phyloP scores from a whole-genome alignment of 1,140 invertebrate species.

The Drosophila nikananu region DNA sequence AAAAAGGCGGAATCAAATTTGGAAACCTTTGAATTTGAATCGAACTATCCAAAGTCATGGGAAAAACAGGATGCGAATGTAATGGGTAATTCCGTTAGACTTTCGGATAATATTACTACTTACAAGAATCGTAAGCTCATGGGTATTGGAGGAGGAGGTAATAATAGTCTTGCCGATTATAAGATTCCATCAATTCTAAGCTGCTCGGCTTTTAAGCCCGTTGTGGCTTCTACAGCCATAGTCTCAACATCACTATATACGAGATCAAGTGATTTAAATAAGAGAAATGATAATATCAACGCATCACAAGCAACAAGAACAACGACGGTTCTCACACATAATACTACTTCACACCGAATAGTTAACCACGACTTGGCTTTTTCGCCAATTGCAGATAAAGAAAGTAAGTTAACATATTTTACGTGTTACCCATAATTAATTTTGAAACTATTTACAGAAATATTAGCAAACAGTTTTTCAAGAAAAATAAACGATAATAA shows the following conservation, averaged over 20 bases:
- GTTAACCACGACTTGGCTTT: slow-evolving; percentile 18
- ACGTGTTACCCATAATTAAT: not conserved
- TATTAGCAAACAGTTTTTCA: not conserved
- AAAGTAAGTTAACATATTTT: slow-evolving; percentile 20
- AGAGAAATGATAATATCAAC: slow-evolving; percentile 43
- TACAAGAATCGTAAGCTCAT: slow-evolving; percentile 29
- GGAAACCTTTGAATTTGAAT: slow-evolving; percentile 86
- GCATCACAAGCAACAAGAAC: slow-evolving; percentile 85
- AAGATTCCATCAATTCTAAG: slow-evolving; percentile 67
- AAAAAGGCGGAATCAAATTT: slow-evolving; percentile 35
- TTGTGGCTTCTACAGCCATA: slow-evolving; percentile 77
- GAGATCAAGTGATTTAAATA: slow-evolving; percentile 57
- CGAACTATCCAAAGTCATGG: slow-evolving; percentile 87
- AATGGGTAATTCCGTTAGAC: slow-evolving; percentile 8
- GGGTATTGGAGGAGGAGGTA: slow-evolving; percentile 7
- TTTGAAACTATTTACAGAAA: slow-evolving; percentile 1
- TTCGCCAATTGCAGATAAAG: slow-evolving; percentile 31
- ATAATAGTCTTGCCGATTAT: slow-evolving; percentile 31
- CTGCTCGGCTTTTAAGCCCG: slow-evolving; percentile 89
- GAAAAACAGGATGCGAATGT: slow-evolving; percentile 79
- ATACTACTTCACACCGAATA: slow-evolving; percentile 44
- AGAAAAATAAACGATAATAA: slow-evolving; percentile 5
- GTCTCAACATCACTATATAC: slow-evolving; percentile 66
- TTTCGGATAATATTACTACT: slow-evolving; percentile 8
- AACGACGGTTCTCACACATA: slow-evolving; percentile 71